phyloP scores from a whole-genome alignment of 92 coral and sea anemone genomes.

The Micromussa lordhowensis region DNA sequence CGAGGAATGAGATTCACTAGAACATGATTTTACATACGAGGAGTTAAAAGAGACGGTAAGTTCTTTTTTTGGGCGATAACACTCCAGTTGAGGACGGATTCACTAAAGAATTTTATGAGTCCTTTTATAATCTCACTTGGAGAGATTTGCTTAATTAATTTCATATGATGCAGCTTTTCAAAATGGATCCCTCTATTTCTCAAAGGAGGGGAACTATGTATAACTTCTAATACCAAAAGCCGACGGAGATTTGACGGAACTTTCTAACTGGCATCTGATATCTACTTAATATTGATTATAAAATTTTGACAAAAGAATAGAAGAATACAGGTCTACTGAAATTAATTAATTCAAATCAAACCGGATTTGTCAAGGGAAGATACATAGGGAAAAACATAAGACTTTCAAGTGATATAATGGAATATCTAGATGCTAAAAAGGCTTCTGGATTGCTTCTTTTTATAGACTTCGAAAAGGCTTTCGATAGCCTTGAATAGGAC shows the following conservation, averaged over 20 bases:
- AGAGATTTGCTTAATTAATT: neutral
- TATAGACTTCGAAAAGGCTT: too few species aligned
- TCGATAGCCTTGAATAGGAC: slow-evolving; percentile 17
- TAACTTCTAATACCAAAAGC: neutral
- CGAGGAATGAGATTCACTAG: too few species aligned
- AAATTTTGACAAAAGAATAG: slow-evolving; percentile 18
- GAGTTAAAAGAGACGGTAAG: too few species aligned
- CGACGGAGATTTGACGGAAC: neutral
- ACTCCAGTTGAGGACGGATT: neutral
- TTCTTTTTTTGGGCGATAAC: neutral
- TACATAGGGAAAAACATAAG: neutral
- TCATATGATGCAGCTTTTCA: neutral
- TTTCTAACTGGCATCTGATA: slow-evolving; percentile 20
- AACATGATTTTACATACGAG: too few species aligned
- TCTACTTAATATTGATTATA: slow-evolving; percentile 24
- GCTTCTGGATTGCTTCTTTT: too few species aligned
- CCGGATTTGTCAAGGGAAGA: slow-evolving; percentile 27
- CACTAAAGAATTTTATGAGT: slow-evolving; percentile 1
- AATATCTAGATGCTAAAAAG: slow-evolving; percentile 1
- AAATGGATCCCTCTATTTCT: neutral
- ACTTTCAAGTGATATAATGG: slow-evolving; percentile 24
- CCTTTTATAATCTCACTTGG: neutral
- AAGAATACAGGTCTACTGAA: slow-evolving; percentile 9
- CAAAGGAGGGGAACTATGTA: neutral
- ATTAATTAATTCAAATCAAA: slow-evolving; percentile 37